phyloP scores from a whole-genome alignment of 2,113 vertebrate genomes.

The Aviceda subcristata region DNA sequence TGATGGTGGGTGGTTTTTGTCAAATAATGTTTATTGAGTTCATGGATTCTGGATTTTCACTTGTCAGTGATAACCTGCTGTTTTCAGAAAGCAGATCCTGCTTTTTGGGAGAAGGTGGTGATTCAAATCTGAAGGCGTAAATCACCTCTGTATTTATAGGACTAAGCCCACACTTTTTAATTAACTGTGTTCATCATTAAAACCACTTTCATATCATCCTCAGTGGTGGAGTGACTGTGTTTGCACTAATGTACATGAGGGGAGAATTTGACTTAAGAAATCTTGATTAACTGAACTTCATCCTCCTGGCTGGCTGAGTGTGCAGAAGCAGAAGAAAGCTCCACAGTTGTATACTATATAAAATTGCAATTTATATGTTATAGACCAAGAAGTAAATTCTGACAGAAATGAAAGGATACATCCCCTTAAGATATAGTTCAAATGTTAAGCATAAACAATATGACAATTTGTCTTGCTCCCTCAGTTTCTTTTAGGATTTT shows the following conservation, averaged over 20 bases:
- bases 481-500: background rate
- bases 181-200: background rate
- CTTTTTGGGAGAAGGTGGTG: background rate
- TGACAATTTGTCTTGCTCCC: background rate
- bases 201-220: background rate
- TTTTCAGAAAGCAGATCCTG: background rate
- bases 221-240: background rate
- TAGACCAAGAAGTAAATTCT: background rate
- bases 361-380: background rate
- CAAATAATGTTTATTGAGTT: background rate
- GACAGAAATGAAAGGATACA: background rate
- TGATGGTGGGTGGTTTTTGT: background rate
- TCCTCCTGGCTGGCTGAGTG: background rate
- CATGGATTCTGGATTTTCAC: background rate
- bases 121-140: background rate
- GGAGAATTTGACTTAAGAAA: background rate
- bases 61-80: background rate
- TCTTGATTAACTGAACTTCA: background rate
- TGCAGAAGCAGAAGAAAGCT: background rate
- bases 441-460: background rate
- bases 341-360: background rate
- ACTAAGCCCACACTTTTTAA: background rate
- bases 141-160: background rate
- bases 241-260: background rate
- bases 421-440: background rate